Base-by-base conservation (phyloP, 1,140 invertebrate genomes). In the Dreissena polymorpha region DNA sequence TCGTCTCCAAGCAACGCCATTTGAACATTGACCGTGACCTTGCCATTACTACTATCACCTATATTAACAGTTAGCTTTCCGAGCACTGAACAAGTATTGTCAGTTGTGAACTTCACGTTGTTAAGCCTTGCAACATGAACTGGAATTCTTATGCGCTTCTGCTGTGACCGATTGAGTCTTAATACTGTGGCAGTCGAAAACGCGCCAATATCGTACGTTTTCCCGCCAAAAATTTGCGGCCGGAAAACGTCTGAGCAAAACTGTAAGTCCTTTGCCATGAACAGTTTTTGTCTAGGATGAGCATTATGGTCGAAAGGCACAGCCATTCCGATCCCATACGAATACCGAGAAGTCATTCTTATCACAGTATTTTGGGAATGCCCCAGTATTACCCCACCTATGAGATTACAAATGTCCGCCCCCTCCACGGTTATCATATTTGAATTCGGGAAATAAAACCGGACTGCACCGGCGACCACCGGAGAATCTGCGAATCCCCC, bases 361-460 rank as follows among this genome's bases (percentile, higher is more conserved):
- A 71, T n/a, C 10, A 57, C 29, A 10, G 81, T 5, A 13, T 55
- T 57, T 18, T 53, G 72, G 57, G 74, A 64, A 49, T 83, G 81
- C 12, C 81, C 81, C 18, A 83, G 39, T 6, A 75, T 25, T 10
- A 83, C 73, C 13, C 73, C 81, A 10, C 81, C 81, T 16, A 49
- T 10, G 39, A 83, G 57, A 16, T 63, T 68, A 8, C 64, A 39
- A 21, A 83, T 51, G 0, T 57, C 73, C 25, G 72, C 72, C 23
- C 76, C 65, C 5, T 70, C 55, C 14, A 64, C 14, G n/a, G 50
- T 68, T 49, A 83, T 49, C 29, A 83, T 57, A 21, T 77, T 69
- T 23, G 81, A 76, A n/a, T 76, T 83, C 18, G 81, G 81, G 69
- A 83, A 83, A 71, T 83, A 83, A 60, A 83, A 83, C 60, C 64